phyloP scores from a whole-genome alignment of 2,113 vertebrate genomes.

The Furnarius figulus region DNA sequence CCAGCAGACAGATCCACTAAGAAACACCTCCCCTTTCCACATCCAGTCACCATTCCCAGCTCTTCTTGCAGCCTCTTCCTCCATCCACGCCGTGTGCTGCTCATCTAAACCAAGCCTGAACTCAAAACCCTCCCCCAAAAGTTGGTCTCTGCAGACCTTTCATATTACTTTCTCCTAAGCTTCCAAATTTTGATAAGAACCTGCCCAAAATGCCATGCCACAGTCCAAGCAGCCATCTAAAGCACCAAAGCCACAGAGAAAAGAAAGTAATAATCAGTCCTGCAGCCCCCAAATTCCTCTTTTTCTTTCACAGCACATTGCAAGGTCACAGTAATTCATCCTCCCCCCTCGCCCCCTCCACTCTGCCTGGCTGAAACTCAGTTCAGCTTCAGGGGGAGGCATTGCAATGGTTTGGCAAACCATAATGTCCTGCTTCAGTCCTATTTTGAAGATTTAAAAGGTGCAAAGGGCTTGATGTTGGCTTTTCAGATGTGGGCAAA shows the following conservation, averaged over 20 bases:
- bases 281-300: background rate
- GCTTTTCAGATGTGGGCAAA: slow-evolving; percentile 41
- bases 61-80: background rate
- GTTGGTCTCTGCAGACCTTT: background rate
- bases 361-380: background rate
- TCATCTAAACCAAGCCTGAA: background rate
- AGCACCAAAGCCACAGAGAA: background rate
- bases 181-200: background rate
- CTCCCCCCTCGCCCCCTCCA: background rate
- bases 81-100: too few species aligned
- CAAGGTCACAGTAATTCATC: background rate
- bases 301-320: background rate
- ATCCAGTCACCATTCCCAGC: background rate
- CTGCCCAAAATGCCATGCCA: background rate
- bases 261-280: background rate
- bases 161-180: background rate
- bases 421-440: background rate
- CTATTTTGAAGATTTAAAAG: slow-evolving; percentile 52
- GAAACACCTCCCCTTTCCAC: background rate
- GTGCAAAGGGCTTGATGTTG: slow-evolving; percentile 47
- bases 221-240: background rate
- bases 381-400: background rate
- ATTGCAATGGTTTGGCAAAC: slow-evolving; percentile 13
- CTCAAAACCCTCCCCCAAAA: background rate
- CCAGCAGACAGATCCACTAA: background rate